phyloP scores from a whole-genome alignment of 2,797 vertebrate genomes.

The Gallinago stenura region DNA sequence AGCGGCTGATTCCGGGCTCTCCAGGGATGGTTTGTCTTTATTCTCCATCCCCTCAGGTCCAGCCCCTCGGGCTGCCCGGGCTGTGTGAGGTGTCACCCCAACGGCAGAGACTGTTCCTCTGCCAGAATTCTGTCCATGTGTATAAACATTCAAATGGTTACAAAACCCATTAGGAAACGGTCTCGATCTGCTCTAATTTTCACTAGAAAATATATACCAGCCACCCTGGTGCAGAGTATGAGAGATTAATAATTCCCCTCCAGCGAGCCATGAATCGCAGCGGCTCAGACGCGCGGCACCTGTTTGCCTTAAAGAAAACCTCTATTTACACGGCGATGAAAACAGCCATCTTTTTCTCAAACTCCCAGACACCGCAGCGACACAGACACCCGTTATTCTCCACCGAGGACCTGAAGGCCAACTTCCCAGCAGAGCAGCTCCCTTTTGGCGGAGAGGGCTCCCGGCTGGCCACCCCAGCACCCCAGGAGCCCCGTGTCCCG shows the following conservation, averaged over 20 bases:
- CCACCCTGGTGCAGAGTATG: background rate
- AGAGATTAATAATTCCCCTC: background rate
- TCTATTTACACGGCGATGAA: background rate
- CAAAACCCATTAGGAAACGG: background rate
- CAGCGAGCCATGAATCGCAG: background rate
- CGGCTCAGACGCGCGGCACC: background rate
- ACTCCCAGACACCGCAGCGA: background rate
- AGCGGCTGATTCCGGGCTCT: fast-evolving
- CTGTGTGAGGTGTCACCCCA: background rate
- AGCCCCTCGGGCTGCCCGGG: background rate
- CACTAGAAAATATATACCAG: background rate
- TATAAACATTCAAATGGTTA: background rate
- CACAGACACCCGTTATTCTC: background rate
- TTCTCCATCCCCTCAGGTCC: background rate
- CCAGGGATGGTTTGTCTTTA: background rate
- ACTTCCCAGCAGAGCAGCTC: background rate
- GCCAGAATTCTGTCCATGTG: background rate
- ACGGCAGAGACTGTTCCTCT: background rate
- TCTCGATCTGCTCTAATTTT: background rate
- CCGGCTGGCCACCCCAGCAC: background rate
- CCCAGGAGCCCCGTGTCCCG: background rate
- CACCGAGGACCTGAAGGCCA: background rate
- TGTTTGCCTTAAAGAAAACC: background rate
- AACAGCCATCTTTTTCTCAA: background rate
- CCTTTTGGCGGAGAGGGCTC: background rate